Conservation (phyloP, 2,797 vertebrate genomes). For the Caiman crocodilus region DNA sequence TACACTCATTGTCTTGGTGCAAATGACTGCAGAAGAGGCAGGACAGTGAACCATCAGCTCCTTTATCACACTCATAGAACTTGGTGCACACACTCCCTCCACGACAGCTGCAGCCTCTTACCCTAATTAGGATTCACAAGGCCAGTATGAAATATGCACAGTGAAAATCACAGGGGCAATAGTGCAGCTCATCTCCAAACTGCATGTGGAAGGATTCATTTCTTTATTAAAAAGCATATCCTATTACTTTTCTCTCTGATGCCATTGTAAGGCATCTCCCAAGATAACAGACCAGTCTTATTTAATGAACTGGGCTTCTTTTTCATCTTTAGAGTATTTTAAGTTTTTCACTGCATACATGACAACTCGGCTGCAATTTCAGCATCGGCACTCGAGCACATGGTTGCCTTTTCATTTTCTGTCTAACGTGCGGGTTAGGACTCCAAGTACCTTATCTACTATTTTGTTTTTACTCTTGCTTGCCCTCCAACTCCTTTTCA, state of each 20-base stretch:
- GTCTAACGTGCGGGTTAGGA: constrained; percentile 24
- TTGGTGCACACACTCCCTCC: background rate
- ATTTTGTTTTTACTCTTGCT: constrained; percentile 46
- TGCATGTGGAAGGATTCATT: constrained; percentile 59
- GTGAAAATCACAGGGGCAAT: background rate
- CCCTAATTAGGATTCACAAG: background rate
- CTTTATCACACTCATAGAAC: background rate
- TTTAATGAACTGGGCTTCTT: constrained; percentile 71
- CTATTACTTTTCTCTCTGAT: constrained; percentile 56
- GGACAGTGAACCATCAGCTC: background rate
- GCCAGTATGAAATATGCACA: background rate
- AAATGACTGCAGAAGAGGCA: background rate
- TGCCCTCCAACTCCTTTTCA: constrained; percentile 76
- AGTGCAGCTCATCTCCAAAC: background rate
- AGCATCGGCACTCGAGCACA: constrained; percentile 46
- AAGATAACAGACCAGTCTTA: constrained; percentile 64
- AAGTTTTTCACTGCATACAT: constrained; percentile 67
- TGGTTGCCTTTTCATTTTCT: constrained; percentile 50
- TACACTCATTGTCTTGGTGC: background rate
- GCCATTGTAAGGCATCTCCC: constrained; percentile 66
- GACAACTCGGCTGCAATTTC: constrained; percentile 69
- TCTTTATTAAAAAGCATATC: constrained; percentile 73
- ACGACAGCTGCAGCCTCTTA: background rate
- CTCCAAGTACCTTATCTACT: constrained; percentile 60
- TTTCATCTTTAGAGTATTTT: constrained; percentile 66